Evolutionary conservation across 2,888 invertebrate genomes (phyloP), one percentile per base, ranked within the genome.

Genomic region (Blera fallax): DNA sequence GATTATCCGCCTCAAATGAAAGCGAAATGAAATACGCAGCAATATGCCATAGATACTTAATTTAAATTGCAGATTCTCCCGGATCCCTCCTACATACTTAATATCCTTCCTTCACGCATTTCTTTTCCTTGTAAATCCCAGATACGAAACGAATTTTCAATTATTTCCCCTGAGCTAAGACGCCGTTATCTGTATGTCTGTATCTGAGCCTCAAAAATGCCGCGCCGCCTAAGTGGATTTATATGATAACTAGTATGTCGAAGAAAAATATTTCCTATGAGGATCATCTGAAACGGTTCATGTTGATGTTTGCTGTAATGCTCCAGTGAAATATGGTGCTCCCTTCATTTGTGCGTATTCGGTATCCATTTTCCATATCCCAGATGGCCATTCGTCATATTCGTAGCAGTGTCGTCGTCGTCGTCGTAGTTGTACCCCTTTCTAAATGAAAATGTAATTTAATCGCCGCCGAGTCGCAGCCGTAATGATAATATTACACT

Each of bases 341-440:
- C 8, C n/a, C 45, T 21, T n/a, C 21, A 10, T 64, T 3, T 45
- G 43, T 48, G 8, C 8, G 37, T 14, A 45, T 45, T 10, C 21
- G 21, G 56, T 56, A 56, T 56, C 54, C 32, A 48, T 48, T 70
- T 70, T n/a, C 65, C 65, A 48, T 62, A 34, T 67, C 76, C 76
- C 76, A 76, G 65, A 67, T 76, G 76, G 67, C 76, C 34, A 76
- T 76, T 76, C 76, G 67, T 76, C 76, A 76, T 67, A 65, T 37
- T 37, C 5, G 21, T 37, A 32, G 24, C 6, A 10, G 2, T 14
- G 24, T 11, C 29, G 54, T n/a, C n/a, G n/a, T n/a, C n/a, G n/a
- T n/a, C n/a, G n/a, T 10, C 11, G 21, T 16, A 45, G 32, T 24
- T 1, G 16, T 54, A 64, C 56, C 76, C 65, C 65, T 67, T 76